phyloP scores from a whole-genome alignment of 2,797 vertebrate genomes.

The Myotis planiceps region DNA sequence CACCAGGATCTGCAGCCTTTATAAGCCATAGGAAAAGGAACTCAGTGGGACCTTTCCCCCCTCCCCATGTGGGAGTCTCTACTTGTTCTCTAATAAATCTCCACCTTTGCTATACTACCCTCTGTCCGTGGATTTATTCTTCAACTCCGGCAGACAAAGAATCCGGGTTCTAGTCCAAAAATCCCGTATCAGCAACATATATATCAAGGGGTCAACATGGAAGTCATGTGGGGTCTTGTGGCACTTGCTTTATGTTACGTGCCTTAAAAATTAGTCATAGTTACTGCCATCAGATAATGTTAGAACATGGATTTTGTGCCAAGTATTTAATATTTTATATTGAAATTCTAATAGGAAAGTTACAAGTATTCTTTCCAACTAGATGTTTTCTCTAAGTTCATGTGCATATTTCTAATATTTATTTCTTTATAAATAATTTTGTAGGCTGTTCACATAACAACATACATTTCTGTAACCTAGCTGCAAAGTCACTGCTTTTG shows the following conservation, averaged over 20 bases:
- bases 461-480: not conserved
- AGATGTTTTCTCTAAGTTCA: not conserved
- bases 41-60: too few relatives aligned
- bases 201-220: not conserved
- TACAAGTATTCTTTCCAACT: not conserved
- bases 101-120: too few relatives aligned
- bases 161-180: too few relatives aligned
- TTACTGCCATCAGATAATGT: not conserved
- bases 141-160: too few relatives aligned
- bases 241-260: not conserved
- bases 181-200: too few relatives aligned
- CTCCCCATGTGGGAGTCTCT: too few relatives aligned
- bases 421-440: conserved; percentile 44
- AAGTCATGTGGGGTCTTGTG: not conserved
- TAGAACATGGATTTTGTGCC: not conserved
- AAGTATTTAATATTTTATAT: conserved; percentile 31
- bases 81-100: too few relatives aligned
- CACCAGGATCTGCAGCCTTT: too few relatives aligned
- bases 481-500: not conserved
- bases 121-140: too few relatives aligned
- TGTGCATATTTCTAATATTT: conserved; percentile 1
- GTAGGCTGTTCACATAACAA: not conserved
- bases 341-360: conserved; percentile 43
- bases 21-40: too few relatives aligned
- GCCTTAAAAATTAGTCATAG: not conserved